phyloP scores from a whole-genome alignment of 2,113 vertebrate genomes.

The Podiceps cristatus region DNA sequence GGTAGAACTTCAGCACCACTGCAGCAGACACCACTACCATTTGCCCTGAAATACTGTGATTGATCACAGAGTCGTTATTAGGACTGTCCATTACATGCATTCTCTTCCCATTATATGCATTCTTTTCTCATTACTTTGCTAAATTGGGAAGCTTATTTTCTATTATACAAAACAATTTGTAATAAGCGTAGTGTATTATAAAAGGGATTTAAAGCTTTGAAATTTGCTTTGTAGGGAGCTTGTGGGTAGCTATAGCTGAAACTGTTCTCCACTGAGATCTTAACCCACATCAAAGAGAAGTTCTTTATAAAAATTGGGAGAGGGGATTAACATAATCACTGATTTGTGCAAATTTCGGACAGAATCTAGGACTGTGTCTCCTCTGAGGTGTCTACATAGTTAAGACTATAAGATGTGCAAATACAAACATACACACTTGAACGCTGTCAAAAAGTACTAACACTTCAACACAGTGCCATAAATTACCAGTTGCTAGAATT shows the following conservation, averaged over 20 bases:
- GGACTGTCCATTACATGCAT: conserved; percentile 31
- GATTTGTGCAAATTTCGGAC: not conserved
- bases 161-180: not conserved
- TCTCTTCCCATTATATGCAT: conserved; percentile 10
- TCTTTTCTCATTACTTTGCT: conserved; percentile 37
- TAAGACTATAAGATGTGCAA: not conserved
- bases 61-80: conserved; percentile 13
- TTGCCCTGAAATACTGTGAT: not conserved
- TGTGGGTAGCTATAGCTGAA: not conserved
- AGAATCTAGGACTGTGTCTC: not conserved
- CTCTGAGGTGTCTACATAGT: not conserved
- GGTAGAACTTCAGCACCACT: conserved; percentile 29
- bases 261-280: not conserved
- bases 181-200: not conserved
- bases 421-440: not conserved
- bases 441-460: not conserved
- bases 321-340: not conserved
- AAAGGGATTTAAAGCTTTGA: conserved; percentile 3
- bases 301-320: not conserved
- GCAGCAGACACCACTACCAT: not conserved
- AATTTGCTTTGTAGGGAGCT: not conserved
- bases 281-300: not conserved
- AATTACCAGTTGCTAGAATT: not conserved
- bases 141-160: conserved; percentile 32
- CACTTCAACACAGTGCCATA: not conserved